Base-by-base conservation (phyloP, 2,113 vertebrate species). In the Lophochroa leadbeateri region DNA sequence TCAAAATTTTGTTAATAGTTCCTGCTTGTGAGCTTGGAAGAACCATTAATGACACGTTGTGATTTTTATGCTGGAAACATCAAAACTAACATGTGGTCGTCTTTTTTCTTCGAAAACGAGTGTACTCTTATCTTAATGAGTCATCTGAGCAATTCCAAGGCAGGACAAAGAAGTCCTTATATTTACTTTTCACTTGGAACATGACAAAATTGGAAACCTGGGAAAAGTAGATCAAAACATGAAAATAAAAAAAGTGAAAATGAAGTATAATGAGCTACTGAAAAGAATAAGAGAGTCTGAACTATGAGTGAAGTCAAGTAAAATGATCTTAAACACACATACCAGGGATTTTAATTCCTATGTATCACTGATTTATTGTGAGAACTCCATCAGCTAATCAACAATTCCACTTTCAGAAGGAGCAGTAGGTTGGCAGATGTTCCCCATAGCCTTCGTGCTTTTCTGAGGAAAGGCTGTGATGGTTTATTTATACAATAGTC, bases 1-100 rank as follows among this genome's bases (percentile, higher is more conserved):
- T 92, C 94, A 94, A 70, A 89, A 80, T 90, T 92, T 94, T 88
- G 58, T 94, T 96, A 93, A 72, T 65, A 80, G 70, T 65, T 88
- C 81, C 61, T 72, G 57, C 91, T 82, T 87, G 49, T 65, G 82
- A 85, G 70, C 84, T 80, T 58, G 23, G 58, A 85, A 90, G 67
- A 76, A 21, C 57, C 25, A 0, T 58, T 97, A 96, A 85, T 82
- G 93, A 90, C 82, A 90, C 58, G 60, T 76, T 11, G 82, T 92
- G 82, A 77, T 85, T 94, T 95, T 94, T 87, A 61, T 0, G 0
- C 44, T 88, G 70, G 81, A 75, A 95, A 82, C 70, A 92, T 92
- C 86, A 69, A 92, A 95, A 94, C 78, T 79, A 88, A 88, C 71
- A 84, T 23, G 15, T 4, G 1, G 24, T 85, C 39, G 27, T 91